A percentile compares a stretch with the other conserved stretches of the same genome.
phyloP scores from a whole-genome alignment of 2,113 vertebrate genomes.

The Neogobius melanostomus region DNA sequence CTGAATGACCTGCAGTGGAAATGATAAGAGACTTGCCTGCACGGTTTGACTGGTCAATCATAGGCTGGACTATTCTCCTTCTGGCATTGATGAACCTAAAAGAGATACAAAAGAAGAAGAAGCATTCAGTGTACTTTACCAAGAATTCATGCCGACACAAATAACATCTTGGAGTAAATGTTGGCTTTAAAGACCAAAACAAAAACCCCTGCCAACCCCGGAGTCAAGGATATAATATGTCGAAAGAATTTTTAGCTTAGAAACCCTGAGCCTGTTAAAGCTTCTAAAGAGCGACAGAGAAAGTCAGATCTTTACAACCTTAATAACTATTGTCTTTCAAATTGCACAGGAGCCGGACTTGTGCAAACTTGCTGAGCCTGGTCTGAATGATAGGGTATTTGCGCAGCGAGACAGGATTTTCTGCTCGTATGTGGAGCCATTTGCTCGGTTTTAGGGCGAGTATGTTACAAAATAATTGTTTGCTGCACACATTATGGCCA shows the following conservation, averaged over 20 bases:
- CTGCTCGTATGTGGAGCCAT: conserved; percentile 50
- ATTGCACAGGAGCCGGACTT: conserved; percentile 58
- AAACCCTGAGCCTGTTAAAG: conserved; percentile 48
- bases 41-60: conserved; percentile 99
- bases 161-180: conserved; percentile 16
- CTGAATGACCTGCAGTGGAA: conserved; percentile 77
- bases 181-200: conserved; percentile 51
- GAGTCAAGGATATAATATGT: conserved; percentile 49
- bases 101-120: conserved; percentile 3
- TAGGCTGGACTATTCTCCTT: conserved; percentile 99
- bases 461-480: conserved; percentile 24
- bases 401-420: conserved; percentile 59
- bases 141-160: conserved; percentile 39
- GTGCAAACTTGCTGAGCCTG: conserved; percentile 67
- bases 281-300: conserved; percentile 39
- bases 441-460: conserved; percentile 46
- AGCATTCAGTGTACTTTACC: conserved; percentile 36
- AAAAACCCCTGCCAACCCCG: conserved; percentile 43
- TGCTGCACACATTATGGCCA: too few species aligned
- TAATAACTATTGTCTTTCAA: conserved; percentile 61
- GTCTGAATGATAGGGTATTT: conserved; percentile 66
- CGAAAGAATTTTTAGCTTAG: conserved; percentile 43
- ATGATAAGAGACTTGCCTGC: conserved; percentile 94
- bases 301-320: conserved; percentile 64
- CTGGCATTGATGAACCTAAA: conserved; percentile 98